Evolutionary conservation across 2,888 invertebrate genomes (phyloP), one percentile per base, ranked within the genome.

Genomic region (Drosophila planitibia): DNA sequence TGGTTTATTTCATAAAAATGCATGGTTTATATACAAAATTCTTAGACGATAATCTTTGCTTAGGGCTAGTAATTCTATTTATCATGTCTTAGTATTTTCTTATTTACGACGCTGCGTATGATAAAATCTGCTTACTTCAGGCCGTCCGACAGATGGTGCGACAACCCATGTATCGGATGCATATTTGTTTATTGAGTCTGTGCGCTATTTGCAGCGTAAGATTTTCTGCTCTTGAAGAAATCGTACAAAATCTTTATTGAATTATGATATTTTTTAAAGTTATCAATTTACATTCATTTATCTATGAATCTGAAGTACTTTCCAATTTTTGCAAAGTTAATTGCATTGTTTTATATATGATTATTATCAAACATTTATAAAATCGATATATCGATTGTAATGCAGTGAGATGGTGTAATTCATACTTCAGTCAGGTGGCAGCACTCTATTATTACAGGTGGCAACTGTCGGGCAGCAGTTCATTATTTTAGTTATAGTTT

Each of bases 371-470:
- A 30, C 2, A 37, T 12, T 10, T 22, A 10, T 9, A 35, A 30
- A 52, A 69, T 41, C 49, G 58, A 52, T 58, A 37, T 30, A n/a
- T 66, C 19, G 39, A 39, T 55, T 52, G 25, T 25, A 47, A 39
- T 22, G 4, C 4, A 25, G 16, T 32, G 19, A 51, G 19, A 4
- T 30, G 22, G n/a, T 33, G n/a, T 22, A 39, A 7, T 22, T 19
- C 22, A n/a, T 16, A 35, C 19, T 59, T 71, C 6, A 39, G 33
- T 54, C 41, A 44, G 49, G 55, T 73, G 66, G 73, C 73, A 72
- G 22, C 66, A 9, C 65, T 60, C 1, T 7, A 19, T 44, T 16
- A 41, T 52, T 39, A 52, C 72, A 76, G 73, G 79, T 79, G 76
- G 65, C 80, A 76, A 61, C 67, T 59, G 64, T 54, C 58, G 35